Conservation (phyloP, 2,888 invertebrate genomes). For the Linhomoeus sp. region DNA sequence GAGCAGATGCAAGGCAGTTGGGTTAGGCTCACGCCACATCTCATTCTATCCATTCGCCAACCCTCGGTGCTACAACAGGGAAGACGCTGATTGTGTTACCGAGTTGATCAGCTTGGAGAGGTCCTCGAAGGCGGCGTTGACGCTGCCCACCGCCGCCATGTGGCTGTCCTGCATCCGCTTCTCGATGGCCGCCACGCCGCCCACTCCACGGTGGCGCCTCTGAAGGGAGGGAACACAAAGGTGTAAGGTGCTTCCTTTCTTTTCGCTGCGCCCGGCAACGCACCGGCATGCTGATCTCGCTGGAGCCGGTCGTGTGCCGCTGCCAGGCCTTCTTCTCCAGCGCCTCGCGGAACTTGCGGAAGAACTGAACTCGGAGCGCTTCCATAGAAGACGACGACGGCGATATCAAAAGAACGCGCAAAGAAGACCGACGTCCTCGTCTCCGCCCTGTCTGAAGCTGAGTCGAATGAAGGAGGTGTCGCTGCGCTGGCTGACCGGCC, state of each 20-base stretch:
- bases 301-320: slow-evolving; percentile 12
- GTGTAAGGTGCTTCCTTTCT: no score
- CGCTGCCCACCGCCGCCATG: slow-evolving; percentile 70
- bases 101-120: slow-evolving; percentile 75
- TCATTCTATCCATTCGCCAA: no score
- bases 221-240: no score
- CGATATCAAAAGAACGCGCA: background rate
- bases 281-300: background rate
- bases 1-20: no score
- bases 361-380: slow-evolving; percentile 13
- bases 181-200: slow-evolving; percentile 90
- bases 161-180: slow-evolving; percentile 71
- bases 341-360: slow-evolving; percentile 20
- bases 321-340: slow-evolving; percentile 20
- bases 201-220: background rate
- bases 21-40: no score
- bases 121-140: slow-evolving; percentile 82
- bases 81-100: slow-evolving; percentile 20
- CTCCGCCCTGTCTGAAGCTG: slow-evolving; percentile 15
- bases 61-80: no score
- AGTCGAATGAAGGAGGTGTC: slow-evolving; percentile 12
- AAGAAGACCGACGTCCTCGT: slow-evolving; percentile 17
- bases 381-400: background rate
- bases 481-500: slow-evolving; percentile 16
- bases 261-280: no score